Evolutionary conservation across 2,113 vertebrate species (phyloP).

Genomic region (Aix galericulata): DNA sequence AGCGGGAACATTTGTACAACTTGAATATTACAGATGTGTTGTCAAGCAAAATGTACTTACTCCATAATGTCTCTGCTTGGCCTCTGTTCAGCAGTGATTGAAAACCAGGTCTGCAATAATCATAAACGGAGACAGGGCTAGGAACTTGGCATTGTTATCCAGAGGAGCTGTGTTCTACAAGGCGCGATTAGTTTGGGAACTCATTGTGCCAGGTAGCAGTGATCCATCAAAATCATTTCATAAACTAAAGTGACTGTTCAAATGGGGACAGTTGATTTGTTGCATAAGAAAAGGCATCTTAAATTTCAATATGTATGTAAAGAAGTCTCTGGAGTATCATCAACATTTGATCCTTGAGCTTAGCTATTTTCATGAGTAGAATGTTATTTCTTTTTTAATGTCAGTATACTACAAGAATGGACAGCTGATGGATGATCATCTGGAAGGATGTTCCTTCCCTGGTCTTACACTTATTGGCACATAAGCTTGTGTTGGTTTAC

Average conservation of each 20-base stretch:
- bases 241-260: neutral
- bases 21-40: neutral
- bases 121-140: too few relatives aligned
- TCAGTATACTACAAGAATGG: neutral
- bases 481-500: neutral
- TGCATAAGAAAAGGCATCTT: conserved; percentile 11
- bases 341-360: conserved; percentile 12
- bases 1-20: neutral
- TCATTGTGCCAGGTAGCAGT: neutral
- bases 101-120: neutral
- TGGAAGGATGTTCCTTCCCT: neutral
- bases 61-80: neutral
- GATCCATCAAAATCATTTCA: neutral
- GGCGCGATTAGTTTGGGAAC: neutral
- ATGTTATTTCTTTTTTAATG: neutral
- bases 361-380: neutral
- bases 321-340: conserved; percentile 12
- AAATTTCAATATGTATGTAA: conserved; percentile 13
- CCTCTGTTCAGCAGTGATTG: neutral
- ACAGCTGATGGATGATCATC: neutral
- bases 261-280: neutral
- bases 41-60: neutral
- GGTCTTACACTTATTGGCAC: neutral
- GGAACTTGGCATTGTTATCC: neutral
- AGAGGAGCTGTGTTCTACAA: neutral